Evolutionary conservation across 2,888 invertebrate genomes (phyloP).

Genomic region (Fragum fragum): DNA sequence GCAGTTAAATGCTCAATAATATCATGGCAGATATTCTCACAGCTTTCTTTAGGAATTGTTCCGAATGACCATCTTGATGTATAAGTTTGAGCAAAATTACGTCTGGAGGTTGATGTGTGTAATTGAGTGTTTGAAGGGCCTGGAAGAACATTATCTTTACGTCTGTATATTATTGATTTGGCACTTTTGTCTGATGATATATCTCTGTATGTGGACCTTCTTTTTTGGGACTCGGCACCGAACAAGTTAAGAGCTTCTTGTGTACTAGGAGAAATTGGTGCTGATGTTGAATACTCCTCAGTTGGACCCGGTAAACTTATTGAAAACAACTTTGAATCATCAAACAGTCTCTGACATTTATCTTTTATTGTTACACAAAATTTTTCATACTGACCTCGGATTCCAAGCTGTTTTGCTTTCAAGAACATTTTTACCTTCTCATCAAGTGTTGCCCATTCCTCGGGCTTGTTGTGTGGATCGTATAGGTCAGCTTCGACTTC

Average conservation of each 20-base stretch:
- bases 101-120: neutral
- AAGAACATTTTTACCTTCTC: slow-evolving; percentile 71
- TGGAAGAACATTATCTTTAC: neutral
- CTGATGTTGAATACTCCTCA: neutral
- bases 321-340: slow-evolving; percentile 56
- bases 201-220: neutral
- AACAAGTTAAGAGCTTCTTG: slow-evolving; percentile 6
- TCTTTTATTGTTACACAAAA: slow-evolving; percentile 52
- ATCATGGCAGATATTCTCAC: slow-evolving; percentile 64
- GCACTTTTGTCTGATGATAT: neutral
- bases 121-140: neutral
- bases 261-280: slow-evolving; percentile 51
- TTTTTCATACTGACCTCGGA: slow-evolving; percentile 48
- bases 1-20: slow-evolving; percentile 65
- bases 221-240: neutral
- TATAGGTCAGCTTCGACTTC: slow-evolving; percentile 67
- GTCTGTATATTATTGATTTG: neutral
- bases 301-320: neutral
- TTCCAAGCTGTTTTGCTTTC: slow-evolving; percentile 52
- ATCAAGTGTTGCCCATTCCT: slow-evolving; percentile 78
- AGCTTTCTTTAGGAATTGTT: slow-evolving; percentile 48
- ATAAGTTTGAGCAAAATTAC: slow-evolving; percentile 4
- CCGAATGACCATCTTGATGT: slow-evolving; percentile 58
- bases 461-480: slow-evolving; percentile 67
- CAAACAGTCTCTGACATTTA: slow-evolving; percentile 54